These are phyloP conservation scores for Sciurus vulgaris DNA, from an alignment of 2,797 vertebrate genomes.

Conservation along the genomic window DNA sequence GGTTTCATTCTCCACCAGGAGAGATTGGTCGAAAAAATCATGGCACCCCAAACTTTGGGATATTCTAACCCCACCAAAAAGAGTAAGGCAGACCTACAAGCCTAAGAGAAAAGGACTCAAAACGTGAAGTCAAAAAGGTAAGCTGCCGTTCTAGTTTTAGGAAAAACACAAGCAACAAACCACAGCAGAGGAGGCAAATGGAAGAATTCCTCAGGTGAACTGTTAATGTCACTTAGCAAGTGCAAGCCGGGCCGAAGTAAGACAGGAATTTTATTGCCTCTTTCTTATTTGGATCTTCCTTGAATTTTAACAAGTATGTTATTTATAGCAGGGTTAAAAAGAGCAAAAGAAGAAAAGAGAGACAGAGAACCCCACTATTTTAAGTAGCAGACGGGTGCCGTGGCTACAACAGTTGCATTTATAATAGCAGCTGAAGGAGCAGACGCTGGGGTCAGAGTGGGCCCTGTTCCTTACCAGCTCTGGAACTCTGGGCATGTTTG, in stretches of 20 bases:
- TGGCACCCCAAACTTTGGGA: not conserved
- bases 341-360: not conserved
- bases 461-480: not conserved
- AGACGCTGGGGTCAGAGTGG: not conserved
- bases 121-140: not conserved
- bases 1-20: not conserved
- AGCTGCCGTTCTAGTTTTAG: not conserved
- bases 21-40: not conserved
- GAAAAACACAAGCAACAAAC: not conserved
- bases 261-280: not conserved
- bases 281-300: not conserved
- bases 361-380: not conserved
- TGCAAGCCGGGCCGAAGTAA: not conserved
- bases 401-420: not conserved
- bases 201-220: not conserved
- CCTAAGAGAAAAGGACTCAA: not conserved
- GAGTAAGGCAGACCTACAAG: not conserved
- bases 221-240: not conserved
- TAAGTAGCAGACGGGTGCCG: not conserved
- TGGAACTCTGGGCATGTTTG: not conserved
- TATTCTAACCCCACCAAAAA: not conserved
- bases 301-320: conserved; percentile 14
- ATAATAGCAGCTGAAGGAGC: too few species aligned
- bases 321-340: not conserved
- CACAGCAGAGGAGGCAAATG: not conserved